Conservation (phyloP, 2,113 vertebrate species). For the Butastur rufipennis region DNA sequence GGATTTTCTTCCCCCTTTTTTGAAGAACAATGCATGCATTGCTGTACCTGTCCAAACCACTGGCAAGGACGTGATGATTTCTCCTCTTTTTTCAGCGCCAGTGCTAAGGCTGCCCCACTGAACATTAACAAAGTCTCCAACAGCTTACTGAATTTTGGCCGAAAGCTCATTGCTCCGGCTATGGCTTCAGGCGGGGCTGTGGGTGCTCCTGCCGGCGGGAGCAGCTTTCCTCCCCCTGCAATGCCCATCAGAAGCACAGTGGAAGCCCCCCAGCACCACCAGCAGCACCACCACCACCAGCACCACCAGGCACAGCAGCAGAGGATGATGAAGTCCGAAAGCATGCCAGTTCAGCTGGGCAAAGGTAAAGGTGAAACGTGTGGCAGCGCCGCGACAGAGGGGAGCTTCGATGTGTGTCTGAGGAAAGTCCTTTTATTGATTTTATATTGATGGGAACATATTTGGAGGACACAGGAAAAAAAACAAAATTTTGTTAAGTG, state of each 20-base stretch:
- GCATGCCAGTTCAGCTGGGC: conserved; percentile 93
- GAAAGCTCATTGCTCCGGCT: conserved; percentile 91
- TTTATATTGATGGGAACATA: background rate
- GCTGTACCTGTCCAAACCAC: background rate
- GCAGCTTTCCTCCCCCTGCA: conserved; percentile 47
- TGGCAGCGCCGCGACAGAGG: accelerated
- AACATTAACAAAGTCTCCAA: conserved; percentile 99
- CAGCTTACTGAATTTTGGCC: conserved; percentile 92
- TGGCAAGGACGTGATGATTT: background rate
- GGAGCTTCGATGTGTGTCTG: accelerated
- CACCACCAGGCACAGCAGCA: conserved; percentile 74
- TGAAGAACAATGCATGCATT: background rate
- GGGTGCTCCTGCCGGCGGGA: conserved; percentile 36
- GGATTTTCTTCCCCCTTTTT: background rate
- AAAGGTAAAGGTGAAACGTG: conserved; percentile 79
- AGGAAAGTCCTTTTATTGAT: background rate
- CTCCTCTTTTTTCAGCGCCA: conserved; percentile 60
- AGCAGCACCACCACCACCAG: conserved; percentile 25
- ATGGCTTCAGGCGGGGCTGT: conserved; percentile 69
- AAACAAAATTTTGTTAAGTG: background rate
- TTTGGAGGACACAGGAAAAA: background rate
- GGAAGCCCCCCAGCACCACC: conserved; percentile 60
- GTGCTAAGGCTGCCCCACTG: conserved; percentile 81
- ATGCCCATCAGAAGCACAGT: background rate
- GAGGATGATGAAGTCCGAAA: conserved; percentile 93